Percentiles rank a stretch among this genome's conserved stretches.
These are phyloP conservation scores for Chaenocephalus aceratus DNA, from an alignment of 2,113 vertebrate genomes.

Conservation along the genomic window DNA sequence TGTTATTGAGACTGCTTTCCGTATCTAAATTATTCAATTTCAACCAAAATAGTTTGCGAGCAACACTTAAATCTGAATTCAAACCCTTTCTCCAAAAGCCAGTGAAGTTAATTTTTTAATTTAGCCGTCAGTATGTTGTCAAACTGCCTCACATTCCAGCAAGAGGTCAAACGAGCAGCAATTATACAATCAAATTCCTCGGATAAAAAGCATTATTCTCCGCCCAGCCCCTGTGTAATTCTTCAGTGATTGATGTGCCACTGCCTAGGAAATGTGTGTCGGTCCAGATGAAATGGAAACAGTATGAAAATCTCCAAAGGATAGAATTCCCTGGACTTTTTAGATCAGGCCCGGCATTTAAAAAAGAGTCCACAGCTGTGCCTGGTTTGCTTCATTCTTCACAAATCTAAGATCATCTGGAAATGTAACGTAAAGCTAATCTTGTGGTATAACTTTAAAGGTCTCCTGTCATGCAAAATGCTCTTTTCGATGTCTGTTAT, in stretches of 20 bases:
- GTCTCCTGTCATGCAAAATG: too few species aligned
- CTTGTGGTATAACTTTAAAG: neutral
- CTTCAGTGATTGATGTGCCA: constrained; percentile 50
- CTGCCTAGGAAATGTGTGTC: neutral
- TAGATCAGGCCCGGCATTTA: constrained; percentile 25
- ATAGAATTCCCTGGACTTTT: constrained; percentile 50
- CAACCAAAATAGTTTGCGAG: neutral
- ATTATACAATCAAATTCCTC: constrained; percentile 24
- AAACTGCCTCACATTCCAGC: constrained; percentile 7
- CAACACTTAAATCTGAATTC: neutral
- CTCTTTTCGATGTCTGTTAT: too few species aligned
- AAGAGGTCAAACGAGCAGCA: constrained; percentile 28
- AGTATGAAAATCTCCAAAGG: constrained; percentile 45
- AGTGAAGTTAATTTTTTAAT: neutral
- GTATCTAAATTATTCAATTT: neutral
- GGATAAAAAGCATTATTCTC: constrained; percentile 47
- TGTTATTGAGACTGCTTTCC: constrained; percentile 1
- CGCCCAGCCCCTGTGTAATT: constrained; percentile 20
- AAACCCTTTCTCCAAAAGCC: neutral
- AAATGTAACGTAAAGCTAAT: neutral
- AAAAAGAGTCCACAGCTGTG: constrained; percentile 47
- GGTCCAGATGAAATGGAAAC: constrained; percentile 55
- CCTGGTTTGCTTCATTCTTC: constrained; percentile 41
- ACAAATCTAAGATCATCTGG: constrained; percentile 26
- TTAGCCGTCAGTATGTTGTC: neutral